Percentiles rank a stretch among this genome's conserved stretches.
Evolutionary conservation across 2,888 invertebrate genomes (phyloP).

Genomic region (Bombylius major): DNA sequence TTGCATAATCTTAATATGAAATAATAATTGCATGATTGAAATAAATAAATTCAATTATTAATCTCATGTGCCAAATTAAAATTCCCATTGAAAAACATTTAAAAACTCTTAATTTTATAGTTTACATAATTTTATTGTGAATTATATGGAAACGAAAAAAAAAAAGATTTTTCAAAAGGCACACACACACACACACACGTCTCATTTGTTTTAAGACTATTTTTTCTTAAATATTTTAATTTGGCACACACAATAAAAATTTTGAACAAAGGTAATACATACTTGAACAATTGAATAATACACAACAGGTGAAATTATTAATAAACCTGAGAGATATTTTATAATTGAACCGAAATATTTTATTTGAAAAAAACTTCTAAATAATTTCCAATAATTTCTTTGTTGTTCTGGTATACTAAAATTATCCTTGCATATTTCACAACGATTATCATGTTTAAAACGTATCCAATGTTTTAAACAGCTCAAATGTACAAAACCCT

Average conservation of each 20-base stretch:
- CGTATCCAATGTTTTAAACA: constrained; percentile 32
- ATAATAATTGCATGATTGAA: not conserved
- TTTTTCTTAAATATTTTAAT: too few relatives aligned
- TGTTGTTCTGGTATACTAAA: constrained; percentile 24
- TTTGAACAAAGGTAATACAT: not conserved
- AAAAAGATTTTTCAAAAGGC: too few relatives aligned
- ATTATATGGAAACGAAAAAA: too few relatives aligned
- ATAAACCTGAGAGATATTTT: constrained; percentile 24
- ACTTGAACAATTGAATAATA: constrained; percentile 26
- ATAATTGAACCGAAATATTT: constrained; percentile 27
- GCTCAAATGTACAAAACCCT: constrained; percentile 31
- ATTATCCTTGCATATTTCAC: constrained; percentile 27
- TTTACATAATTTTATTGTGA: too few relatives aligned
- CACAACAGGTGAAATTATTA: constrained; percentile 27
- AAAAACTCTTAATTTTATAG: too few relatives aligned
- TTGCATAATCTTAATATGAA: constrained; percentile 1
- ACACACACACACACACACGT: too few relatives aligned
- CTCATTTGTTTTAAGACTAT: too few relatives aligned
- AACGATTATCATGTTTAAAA: constrained; percentile 24
- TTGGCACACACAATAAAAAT: not conserved
- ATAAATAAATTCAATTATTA: too few relatives aligned
- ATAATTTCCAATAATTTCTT: constrained; percentile 21
- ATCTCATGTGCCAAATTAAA: too few relatives aligned
- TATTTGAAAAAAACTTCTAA: constrained; percentile 25
- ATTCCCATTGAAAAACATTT: too few relatives aligned